These are phyloP conservation scores for Condylura cristata DNA, from an alignment of 2,113 vertebrate species.

Conservation along the genomic window DNA sequence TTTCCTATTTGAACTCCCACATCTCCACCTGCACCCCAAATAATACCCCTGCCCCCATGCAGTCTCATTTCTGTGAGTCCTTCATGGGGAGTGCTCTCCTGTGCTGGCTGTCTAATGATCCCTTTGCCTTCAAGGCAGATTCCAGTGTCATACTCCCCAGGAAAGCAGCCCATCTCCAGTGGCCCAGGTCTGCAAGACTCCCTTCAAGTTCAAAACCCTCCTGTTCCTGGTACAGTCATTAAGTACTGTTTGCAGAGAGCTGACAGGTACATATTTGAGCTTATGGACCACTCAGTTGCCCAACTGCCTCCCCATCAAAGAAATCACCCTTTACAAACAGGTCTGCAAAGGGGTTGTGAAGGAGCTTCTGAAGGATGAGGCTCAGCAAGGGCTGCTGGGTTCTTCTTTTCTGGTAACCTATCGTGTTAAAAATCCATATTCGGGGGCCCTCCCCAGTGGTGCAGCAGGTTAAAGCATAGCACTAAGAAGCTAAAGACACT, in stretches of 20 bases:
- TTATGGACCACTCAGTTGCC: neutral
- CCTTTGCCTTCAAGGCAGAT: neutral
- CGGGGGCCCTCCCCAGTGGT: too few relatives aligned
- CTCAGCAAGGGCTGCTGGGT: neutral
- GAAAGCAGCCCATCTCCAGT: neutral
- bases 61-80: too few relatives aligned
- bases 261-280: neutral
- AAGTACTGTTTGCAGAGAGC: neutral
- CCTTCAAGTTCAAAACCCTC: neutral
- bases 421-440: conserved; percentile 64
- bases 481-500: too few relatives aligned
- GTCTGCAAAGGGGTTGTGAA: neutral
- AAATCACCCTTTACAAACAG: neutral
- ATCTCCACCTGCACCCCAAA: neutral
- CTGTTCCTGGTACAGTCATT: neutral
- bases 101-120: neutral
- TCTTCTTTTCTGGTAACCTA: neutral
- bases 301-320: neutral
- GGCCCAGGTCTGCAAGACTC: neutral
- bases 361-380: neutral
- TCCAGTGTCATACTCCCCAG: neutral
- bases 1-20: neutral
- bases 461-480: too few relatives aligned
- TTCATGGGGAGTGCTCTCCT: accelerated
- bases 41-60: neutral